Percentiles rank a stretch among this genome's conserved stretches.
Conservation (phyloP, 37 sponge, comb jelly and placozoan species). For the Spongilla lacustris region DNA sequence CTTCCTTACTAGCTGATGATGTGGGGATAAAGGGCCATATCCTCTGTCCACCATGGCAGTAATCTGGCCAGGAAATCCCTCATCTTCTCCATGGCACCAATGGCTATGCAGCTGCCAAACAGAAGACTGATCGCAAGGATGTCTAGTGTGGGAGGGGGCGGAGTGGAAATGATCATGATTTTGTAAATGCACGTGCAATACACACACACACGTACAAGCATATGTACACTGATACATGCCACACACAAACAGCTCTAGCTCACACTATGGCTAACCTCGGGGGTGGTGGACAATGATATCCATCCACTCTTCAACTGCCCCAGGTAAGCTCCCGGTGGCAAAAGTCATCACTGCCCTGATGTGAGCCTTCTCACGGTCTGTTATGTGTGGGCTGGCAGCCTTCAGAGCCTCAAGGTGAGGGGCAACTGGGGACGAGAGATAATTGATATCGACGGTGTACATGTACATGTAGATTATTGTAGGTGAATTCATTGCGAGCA, state of each 20-base stretch:
- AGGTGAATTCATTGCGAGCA: neutral
- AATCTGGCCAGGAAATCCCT: constrained; percentile 46
- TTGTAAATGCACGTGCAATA: neutral
- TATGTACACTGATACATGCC: neutral
- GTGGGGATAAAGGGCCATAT: constrained; percentile 46
- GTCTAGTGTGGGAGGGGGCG: constrained; percentile 4
- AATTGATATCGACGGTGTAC: neutral
- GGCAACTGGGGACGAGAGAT: neutral
- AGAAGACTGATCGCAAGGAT: constrained; percentile 36
- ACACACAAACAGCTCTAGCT: neutral
- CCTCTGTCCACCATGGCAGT: constrained; percentile 54
- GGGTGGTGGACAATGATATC: constrained; percentile 51
- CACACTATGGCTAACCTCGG: constrained; percentile 16
- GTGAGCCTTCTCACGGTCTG: constrained; percentile 44
- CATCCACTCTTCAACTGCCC: constrained; percentile 13
- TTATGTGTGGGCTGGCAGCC: constrained; percentile 2
- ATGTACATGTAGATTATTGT: neutral
- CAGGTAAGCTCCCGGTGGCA: constrained; percentile 39
- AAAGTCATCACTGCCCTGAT: constrained; percentile 34
- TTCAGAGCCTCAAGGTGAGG: constrained; percentile 39
- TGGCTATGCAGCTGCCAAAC: constrained; percentile 15
- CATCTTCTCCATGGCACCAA: constrained; percentile 60
- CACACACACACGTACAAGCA: neutral
- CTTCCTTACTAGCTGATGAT: constrained; percentile 56
- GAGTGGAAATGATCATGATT: neutral